Percentiles rank a stretch among this genome's conserved stretches.
phyloP scores from a whole-genome alignment of 2,113 vertebrate species.

The Hippolais icterina region DNA sequence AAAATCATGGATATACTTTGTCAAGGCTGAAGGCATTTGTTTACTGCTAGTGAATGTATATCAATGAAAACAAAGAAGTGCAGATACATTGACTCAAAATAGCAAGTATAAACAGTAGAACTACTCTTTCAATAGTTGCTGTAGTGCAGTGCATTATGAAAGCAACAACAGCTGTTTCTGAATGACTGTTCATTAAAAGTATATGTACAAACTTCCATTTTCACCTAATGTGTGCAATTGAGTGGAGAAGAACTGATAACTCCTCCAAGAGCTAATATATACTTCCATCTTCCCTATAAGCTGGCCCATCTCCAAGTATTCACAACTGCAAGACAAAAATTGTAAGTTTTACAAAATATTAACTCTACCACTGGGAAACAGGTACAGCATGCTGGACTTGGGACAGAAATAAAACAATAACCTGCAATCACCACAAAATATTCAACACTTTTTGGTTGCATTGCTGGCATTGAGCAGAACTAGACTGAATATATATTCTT shows the following conservation, averaged over 20 bases:
- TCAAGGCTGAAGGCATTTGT: not conserved
- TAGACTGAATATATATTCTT: not conserved
- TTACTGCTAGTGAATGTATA: not conserved
- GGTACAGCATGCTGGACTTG: too few species aligned
- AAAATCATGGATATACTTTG: not conserved
- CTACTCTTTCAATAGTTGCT: not conserved
- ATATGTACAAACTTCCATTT: not conserved
- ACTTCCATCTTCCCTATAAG: not conserved
- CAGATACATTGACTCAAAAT: not conserved
- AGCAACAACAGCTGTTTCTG: not conserved
- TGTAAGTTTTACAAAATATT: not conserved
- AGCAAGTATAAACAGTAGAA: not conserved
- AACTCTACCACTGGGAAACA: not conserved
- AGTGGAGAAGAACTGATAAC: not conserved
- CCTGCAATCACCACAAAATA: not conserved
- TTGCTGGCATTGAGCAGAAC: not conserved
- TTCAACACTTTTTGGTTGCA: not conserved
- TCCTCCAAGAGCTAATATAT: not conserved
- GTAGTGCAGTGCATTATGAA: not conserved
- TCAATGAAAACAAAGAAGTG: not conserved
- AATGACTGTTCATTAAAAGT: not conserved
- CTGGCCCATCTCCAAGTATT: not conserved
- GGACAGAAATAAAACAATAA: not conserved
- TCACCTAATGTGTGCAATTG: accelerated
- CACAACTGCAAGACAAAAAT: not conserved